These are phyloP conservation scores for Augochlora pura DNA, from an alignment of 1,140 invertebrate species.

Conservation along the genomic window DNA sequence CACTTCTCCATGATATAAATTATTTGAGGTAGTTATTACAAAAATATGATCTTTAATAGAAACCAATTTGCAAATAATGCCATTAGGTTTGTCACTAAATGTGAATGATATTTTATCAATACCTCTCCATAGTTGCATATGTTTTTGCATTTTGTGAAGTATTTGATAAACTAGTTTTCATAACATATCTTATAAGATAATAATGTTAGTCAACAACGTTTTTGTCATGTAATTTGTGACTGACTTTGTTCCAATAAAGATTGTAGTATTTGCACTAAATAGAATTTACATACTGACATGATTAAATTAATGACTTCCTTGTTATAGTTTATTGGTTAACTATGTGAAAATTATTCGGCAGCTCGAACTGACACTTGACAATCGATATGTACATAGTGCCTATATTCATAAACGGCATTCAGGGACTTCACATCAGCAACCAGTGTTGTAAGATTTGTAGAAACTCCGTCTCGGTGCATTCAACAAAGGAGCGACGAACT, in stretches of 20 bases:
- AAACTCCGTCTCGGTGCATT: too few species aligned
- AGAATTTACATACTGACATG: constrained; percentile 50
- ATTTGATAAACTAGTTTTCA: constrained; percentile 58
- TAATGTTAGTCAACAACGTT: constrained; percentile 30
- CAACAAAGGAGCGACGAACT: too few species aligned
- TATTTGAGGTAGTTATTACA: constrained; percentile 68
- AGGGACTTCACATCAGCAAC: too few species aligned
- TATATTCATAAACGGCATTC: too few species aligned
- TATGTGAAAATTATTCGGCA: too few species aligned
- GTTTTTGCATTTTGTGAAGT: constrained; percentile 68
- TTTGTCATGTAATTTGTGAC: constrained; percentile 70
- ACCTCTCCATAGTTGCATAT: constrained; percentile 75
- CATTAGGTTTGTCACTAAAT: constrained; percentile 69
- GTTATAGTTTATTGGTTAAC: background rate
- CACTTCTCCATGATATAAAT: constrained; percentile 73
- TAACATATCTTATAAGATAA: constrained; percentile 51
- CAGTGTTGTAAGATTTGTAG: too few species aligned
- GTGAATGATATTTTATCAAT: constrained; percentile 67
- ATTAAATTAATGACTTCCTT: constrained; percentile 42
- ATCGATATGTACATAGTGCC: too few species aligned
- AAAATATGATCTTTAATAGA: constrained; percentile 72
- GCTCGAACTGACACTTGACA: too few species aligned
- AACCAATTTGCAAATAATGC: constrained; percentile 70
- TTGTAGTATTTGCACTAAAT: constrained; percentile 6
- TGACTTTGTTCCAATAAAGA: constrained; percentile 33